Percentiles rank a stretch among this genome's conserved stretches.
Conservation (phyloP, 2,797 vertebrate species). For the Siniperca scherzeri region DNA sequence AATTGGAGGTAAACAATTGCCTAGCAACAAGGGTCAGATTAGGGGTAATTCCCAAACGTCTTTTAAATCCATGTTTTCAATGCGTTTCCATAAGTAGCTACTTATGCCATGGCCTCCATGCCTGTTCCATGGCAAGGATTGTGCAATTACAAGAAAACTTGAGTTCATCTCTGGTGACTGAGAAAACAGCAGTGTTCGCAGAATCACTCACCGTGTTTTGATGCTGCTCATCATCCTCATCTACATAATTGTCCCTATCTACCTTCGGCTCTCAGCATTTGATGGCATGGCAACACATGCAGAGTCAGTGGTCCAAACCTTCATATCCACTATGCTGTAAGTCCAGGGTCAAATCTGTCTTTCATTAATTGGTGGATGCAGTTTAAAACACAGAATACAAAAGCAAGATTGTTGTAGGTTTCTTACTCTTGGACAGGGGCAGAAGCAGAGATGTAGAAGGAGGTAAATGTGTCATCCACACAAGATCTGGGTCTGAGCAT, state of each 20-base stretch:
- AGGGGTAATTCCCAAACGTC: neutral
- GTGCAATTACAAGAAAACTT: neutral
- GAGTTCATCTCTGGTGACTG: conserved; percentile 2
- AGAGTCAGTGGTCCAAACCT: neutral
- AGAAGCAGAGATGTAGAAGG: neutral
- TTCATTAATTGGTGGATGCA: neutral
- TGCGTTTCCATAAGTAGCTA: neutral
- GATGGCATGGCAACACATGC: conserved; percentile 24
- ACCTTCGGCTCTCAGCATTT: conserved; percentile 3
- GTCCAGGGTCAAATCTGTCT: neutral
- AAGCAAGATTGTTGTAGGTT: neutral
- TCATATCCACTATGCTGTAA: neutral
- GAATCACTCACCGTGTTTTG: conserved; percentile 20
- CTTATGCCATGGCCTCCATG: too few relatives aligned
- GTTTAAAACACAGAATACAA: neutral
- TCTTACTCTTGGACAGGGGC: neutral
- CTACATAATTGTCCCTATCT: conserved; percentile 10
- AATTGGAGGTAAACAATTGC: neutral
- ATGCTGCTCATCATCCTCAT: conserved; percentile 10
- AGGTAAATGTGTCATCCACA: neutral
- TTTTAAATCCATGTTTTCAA: neutral
- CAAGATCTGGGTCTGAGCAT: neutral
- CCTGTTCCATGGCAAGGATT: conserved; percentile 3
- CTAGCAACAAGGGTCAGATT: neutral
- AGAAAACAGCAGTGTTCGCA: conserved; percentile 9